Conservation (phyloP, 2,797 vertebrate species). For the Clamator glandarius region DNA sequence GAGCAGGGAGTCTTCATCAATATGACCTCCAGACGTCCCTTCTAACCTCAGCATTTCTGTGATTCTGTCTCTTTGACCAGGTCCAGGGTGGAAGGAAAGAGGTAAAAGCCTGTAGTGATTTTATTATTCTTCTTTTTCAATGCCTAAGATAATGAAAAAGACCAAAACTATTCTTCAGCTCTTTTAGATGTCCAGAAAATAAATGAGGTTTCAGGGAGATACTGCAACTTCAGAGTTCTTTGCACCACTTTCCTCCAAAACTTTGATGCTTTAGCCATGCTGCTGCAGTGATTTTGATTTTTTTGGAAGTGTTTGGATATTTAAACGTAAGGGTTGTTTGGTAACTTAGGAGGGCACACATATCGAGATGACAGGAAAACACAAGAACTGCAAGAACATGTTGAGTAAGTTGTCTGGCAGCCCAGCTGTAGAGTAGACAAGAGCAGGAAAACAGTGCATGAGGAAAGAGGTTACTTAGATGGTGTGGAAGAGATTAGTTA, state of each 20-base stretch:
- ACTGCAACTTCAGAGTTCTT: not conserved
- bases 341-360: not conserved
- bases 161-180: not conserved
- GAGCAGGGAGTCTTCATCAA: not conserved
- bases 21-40: not conserved
- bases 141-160: not conserved
- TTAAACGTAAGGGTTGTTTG: not conserved
- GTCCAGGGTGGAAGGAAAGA: not conserved
- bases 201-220: not conserved
- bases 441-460: fast-evolving
- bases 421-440: not conserved
- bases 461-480: not conserved
- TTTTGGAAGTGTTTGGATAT: not conserved
- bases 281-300: not conserved
- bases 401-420: not conserved
- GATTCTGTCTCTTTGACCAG: not conserved
- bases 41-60: not conserved
- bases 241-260: not conserved
- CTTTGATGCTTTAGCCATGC: not conserved
- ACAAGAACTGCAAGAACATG: not conserved
- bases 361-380: not conserved
- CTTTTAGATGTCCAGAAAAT: not conserved
- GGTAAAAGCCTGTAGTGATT: not conserved
- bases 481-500: not conserved
- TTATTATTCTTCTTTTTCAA: not conserved